Evolutionary conservation across 2,888 invertebrate species (phyloP), one percentile per base, ranked within the genome.

Genomic region (Drosophila maculinotata): DNA sequence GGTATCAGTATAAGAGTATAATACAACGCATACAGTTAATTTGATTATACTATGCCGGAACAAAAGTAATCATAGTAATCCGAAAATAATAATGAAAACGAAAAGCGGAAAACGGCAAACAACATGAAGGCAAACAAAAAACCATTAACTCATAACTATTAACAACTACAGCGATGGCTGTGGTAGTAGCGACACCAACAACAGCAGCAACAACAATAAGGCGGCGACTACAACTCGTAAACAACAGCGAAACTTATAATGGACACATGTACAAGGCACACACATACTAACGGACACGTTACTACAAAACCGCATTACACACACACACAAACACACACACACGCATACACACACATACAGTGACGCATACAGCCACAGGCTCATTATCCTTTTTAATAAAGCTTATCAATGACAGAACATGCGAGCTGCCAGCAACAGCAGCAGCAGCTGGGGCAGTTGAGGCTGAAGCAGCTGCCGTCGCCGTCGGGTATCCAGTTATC

Each of bases 111-210:
- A 65, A 63, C 35, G 58, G 53, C 56, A 56, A 60, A 54, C 57
- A 69, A 73, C 51, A 63, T 41, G 79, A 69, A 57, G 35, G 74
- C 73, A 76, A 76, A 70, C 71, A 88, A 76, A 88, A 75, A 81
- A 72, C 85, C 87, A 83, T 87, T 87, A 85, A 85, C 89, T 87
- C 87, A 88, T 69, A 83, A 87, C 83, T 80, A 81, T 87, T 84
- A 87, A 86, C 84, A 82, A 79, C 79, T 76, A 74, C 87, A 58
- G 42, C 56, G 8, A 3, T 36, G 10, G 20, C 38, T 25, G 14
- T 15, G 39, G 52, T 49, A 36, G 31, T 45, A 23, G 2, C 35
- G 31, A n/a, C 51, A 49, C 7, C 42, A 54, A 47, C 52, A 47
- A 17, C 45, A 26, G 42, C 44, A 15, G 9, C 47, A 35, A 41